These are phyloP conservation scores for Scaptomyza reducta DNA, from an alignment of 2,888 invertebrate genomes.

Conservation along the genomic window DNA sequence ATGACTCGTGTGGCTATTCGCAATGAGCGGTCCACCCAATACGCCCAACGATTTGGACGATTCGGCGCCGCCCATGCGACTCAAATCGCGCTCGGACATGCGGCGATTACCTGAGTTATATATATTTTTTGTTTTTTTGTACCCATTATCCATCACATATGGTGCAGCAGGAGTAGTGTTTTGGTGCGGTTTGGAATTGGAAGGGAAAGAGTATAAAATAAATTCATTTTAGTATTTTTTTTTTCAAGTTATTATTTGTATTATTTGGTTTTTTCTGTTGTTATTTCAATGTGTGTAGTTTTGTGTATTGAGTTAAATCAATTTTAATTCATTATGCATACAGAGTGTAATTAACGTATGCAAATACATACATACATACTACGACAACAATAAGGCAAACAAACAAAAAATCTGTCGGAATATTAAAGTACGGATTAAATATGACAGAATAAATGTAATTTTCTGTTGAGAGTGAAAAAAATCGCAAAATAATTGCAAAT, in stretches of 20 bases:
- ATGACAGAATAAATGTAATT: background rate
- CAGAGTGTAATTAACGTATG: slow-evolving; percentile 49
- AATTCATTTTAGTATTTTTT: slow-evolving; percentile 40
- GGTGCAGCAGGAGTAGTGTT: slow-evolving; percentile 14
- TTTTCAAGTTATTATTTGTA: slow-evolving; percentile 27
- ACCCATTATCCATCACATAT: slow-evolving; percentile 12
- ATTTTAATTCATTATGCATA: slow-evolving; percentile 56
- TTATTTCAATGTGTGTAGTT: slow-evolving; percentile 8
- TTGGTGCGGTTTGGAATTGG: slow-evolving; percentile 10
- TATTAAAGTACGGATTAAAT: slow-evolving; percentile 20
- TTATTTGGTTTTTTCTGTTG: slow-evolving; percentile 6
- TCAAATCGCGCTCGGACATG: slow-evolving; percentile 95
- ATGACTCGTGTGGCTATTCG: slow-evolving; percentile 82
- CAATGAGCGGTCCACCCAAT: slow-evolving; percentile 83
- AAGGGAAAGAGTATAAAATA: slow-evolving; percentile 18
- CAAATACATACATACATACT: slow-evolving; percentile 11
- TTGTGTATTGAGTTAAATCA: slow-evolving; percentile 28
- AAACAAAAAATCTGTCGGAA: slow-evolving; percentile 8
- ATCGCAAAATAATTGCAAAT: no score
- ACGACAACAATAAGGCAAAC: slow-evolving; percentile 20
- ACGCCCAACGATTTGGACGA: slow-evolving; percentile 85
- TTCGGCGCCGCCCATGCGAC: slow-evolving; percentile 87
- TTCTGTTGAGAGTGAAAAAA: no score
- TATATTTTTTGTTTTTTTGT: slow-evolving; percentile 63
- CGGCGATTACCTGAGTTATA: slow-evolving; percentile 88